Conservation (phyloP, 1,140 invertebrate genomes). For the Listronotus oregonensis region DNA sequence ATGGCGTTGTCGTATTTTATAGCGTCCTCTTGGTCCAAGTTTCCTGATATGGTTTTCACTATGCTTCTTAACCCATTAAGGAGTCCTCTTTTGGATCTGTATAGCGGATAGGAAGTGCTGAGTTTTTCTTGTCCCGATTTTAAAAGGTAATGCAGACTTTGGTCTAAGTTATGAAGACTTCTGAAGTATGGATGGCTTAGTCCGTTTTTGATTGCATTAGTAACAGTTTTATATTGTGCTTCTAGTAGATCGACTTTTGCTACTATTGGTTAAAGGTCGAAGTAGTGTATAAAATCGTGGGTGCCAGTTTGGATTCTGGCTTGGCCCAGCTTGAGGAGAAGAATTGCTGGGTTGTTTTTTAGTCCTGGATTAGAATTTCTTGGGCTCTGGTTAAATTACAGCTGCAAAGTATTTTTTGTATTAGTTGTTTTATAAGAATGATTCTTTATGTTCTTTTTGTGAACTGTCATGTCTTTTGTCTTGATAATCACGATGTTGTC, state of each 20-base stretch:
- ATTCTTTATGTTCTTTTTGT: neutral
- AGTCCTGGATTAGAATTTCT: neutral
- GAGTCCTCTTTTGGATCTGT: too few species aligned
- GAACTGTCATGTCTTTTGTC: neutral
- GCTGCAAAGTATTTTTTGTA: neutral
- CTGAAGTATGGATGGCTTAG: too few species aligned
- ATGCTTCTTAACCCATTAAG: too few species aligned
- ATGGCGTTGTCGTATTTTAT: too few species aligned
- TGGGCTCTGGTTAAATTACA: neutral
- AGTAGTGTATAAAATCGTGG: conserved; percentile 12
- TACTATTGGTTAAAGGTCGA: neutral
- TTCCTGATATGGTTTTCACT: too few species aligned
- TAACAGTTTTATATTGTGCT: neutral
- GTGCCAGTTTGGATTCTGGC: conserved; percentile 6
- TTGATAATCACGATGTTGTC: too few species aligned
- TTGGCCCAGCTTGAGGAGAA: conserved; percentile 13
- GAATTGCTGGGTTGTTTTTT: conserved; percentile 5
- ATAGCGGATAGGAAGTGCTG: too few species aligned
- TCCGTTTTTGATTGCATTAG: too few species aligned
- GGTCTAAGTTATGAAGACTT: too few species aligned
- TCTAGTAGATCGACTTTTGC: neutral
- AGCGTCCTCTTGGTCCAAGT: too few species aligned
- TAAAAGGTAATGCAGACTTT: too few species aligned
- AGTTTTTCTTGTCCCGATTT: too few species aligned
- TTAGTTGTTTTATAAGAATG: neutral